phyloP scores from a whole-genome alignment of 2,888 invertebrate species.

The Heptascelio sp. region DNA sequence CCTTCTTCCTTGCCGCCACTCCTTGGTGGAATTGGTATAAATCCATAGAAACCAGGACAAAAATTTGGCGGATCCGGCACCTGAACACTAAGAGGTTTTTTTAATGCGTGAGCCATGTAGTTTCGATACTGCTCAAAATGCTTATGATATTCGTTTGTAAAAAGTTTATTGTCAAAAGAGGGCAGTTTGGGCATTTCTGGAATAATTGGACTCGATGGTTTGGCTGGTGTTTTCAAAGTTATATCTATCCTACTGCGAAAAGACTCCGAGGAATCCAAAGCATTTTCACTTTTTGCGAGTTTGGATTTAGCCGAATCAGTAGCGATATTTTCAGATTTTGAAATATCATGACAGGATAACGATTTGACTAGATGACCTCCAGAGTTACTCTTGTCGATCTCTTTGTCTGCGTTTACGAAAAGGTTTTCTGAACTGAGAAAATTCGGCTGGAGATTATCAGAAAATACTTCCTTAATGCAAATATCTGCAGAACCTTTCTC shows the following conservation, averaged over 20 bases:
- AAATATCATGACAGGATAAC: slow-evolving; percentile 81
- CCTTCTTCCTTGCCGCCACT: neutral
- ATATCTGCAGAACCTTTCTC: slow-evolving; percentile 79
- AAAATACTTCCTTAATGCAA: slow-evolving; percentile 78
- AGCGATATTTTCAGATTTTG: slow-evolving; percentile 72
- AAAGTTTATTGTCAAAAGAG: slow-evolving; percentile 78
- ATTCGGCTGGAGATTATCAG: slow-evolving; percentile 62
- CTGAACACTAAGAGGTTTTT: slow-evolving; percentile 77
- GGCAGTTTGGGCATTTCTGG: slow-evolving; percentile 80
- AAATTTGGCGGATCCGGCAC: slow-evolving; percentile 71
- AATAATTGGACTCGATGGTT: slow-evolving; percentile 70
- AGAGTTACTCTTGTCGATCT: slow-evolving; percentile 53
- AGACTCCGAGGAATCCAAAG: slow-evolving; percentile 74
- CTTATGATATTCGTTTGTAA: slow-evolving; percentile 80
- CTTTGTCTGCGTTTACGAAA: slow-evolving; percentile 57
- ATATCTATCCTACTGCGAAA: slow-evolving; percentile 83
- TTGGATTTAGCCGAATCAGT: slow-evolving; percentile 71
- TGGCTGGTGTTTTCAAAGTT: slow-evolving; percentile 75
- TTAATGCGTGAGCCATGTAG: slow-evolving; percentile 69
- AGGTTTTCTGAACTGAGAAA: slow-evolving; percentile 80
- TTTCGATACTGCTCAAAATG: slow-evolving; percentile 77
- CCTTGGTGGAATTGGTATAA: slow-evolving; percentile 52
- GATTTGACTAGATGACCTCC: slow-evolving; percentile 77
- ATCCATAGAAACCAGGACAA: slow-evolving; percentile 61
- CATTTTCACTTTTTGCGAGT: slow-evolving; percentile 76